Conservation (phyloP, 2,797 vertebrate species). For the Oreonectes daqikongensis region DNA sequence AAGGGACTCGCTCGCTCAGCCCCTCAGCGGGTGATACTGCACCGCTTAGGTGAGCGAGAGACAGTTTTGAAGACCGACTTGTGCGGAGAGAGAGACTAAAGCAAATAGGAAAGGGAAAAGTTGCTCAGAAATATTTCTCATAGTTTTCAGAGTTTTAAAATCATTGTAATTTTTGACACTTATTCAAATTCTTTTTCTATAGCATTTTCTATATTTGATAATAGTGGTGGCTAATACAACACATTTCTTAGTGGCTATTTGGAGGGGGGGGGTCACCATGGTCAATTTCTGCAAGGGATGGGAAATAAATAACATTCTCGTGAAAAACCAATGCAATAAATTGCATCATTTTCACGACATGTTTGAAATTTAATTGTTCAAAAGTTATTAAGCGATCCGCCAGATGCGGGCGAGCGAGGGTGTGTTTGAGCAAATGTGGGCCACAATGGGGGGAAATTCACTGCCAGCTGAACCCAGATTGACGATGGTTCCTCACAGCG, state of each 20-base stretch:
- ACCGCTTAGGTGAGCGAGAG: conserved; percentile 32
- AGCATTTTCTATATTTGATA: background rate
- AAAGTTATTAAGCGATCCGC: conserved; percentile 53
- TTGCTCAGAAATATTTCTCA: background rate
- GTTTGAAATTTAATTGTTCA: conserved; percentile 28
- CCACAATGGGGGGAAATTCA: conserved; percentile 30
- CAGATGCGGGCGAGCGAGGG: conserved; percentile 35
- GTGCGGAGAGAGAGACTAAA: conserved; percentile 7
- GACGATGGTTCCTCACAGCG: conserved; percentile 52
- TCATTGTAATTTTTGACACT: too few relatives aligned
- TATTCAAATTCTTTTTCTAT: background rate
- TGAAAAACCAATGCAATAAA: background rate
- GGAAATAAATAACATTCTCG: background rate
- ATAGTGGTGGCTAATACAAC: too few relatives aligned
- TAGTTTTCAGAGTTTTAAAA: background rate
- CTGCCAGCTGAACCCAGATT: conserved; percentile 56
- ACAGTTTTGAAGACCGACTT: conserved; percentile 29
- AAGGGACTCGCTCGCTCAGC: conserved; percentile 46
- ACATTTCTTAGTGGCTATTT: background rate
- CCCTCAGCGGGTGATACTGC: conserved; percentile 7
- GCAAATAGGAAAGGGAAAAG: background rate
- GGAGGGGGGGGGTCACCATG: background rate
- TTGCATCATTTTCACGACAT: conserved; percentile 1
- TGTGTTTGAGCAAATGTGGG: conserved; percentile 38
- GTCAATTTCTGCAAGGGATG: background rate